Conservation (phyloP, 2,888 invertebrate species). For the Euplagia quadripunctaria region DNA sequence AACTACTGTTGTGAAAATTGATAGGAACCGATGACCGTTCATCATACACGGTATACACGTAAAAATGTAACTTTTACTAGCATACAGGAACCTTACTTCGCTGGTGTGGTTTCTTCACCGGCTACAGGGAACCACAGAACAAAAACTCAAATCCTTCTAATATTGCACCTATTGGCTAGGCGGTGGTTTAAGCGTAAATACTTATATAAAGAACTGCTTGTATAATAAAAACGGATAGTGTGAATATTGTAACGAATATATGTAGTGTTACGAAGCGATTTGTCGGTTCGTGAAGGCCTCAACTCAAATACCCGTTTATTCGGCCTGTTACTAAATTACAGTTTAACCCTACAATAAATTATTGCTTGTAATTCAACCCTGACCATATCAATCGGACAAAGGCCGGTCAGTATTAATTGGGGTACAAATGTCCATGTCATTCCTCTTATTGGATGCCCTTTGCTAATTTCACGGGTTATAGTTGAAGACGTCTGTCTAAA, state of each 20-base stretch:
- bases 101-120: too few relatives aligned
- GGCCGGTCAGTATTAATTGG: conserved; percentile 55
- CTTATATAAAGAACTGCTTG: conserved; percentile 8
- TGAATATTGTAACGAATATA: background rate
- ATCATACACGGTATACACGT: too few relatives aligned
- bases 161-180: too few relatives aligned
- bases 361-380: conserved; percentile 43
- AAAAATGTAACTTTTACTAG: too few relatives aligned
- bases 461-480: conserved; percentile 56
- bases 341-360: conserved; percentile 48
- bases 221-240: conserved; percentile 17
- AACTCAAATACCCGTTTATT: conserved; percentile 35
- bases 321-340: conserved; percentile 27
- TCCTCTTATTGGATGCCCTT: conserved; percentile 62
- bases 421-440: conserved; percentile 63
- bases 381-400: conserved; percentile 47
- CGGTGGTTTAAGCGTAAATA: too few relatives aligned
- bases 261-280: conserved; percentile 6
- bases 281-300: conserved; percentile 5
- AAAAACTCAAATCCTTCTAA: too few relatives aligned
- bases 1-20: too few relatives aligned
- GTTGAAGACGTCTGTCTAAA: conserved; percentile 36
- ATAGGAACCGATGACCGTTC: too few relatives aligned
- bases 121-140: too few relatives aligned
- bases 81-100: too few relatives aligned